These are phyloP conservation scores for Philonicus albiceps DNA, from an alignment of 2,888 invertebrate genomes.

Conservation along the genomic window DNA sequence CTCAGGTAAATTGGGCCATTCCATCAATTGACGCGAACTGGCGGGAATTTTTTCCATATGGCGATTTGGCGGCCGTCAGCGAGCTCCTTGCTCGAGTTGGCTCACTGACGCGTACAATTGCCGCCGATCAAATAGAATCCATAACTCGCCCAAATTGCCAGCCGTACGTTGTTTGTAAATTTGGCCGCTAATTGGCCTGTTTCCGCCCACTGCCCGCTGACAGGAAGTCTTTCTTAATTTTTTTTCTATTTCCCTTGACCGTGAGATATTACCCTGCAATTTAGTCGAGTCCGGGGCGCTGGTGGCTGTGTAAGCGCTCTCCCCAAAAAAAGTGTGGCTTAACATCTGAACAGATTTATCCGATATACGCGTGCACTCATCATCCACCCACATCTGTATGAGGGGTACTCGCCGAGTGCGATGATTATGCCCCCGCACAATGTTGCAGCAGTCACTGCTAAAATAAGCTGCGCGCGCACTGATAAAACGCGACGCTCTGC, in stretches of 20 bases:
- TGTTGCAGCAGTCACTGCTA: not conserved
- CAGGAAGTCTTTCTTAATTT: slow-evolving; percentile 14
- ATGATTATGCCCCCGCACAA: not conserved
- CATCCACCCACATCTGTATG: not conserved
- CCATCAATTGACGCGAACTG: not conserved
- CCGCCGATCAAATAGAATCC: slow-evolving; percentile 21
- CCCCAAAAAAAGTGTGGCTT: not conserved
- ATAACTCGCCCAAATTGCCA: slow-evolving; percentile 8
- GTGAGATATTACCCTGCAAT: slow-evolving; percentile 14
- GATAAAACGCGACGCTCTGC: not conserved
- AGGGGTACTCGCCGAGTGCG: not conserved
- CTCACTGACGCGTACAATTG: not conserved
- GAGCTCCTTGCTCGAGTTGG: not conserved
- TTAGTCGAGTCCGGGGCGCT: not conserved
- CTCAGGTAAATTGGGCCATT: not conserved
- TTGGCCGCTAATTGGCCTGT: not conserved
- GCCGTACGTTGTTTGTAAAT: not conserved
- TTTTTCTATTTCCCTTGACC: slow-evolving; percentile 30
- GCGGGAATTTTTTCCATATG: slow-evolving; percentile 13
- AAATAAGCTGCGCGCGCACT: slow-evolving; percentile 20
- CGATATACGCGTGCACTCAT: slow-evolving; percentile 5
- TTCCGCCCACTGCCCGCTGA: slow-evolving; percentile 30
- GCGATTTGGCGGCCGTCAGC: not conserved
- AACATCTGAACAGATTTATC: not conserved
- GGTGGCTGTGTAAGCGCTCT: not conserved